Percentiles rank a stretch among this genome's conserved stretches.
Conservation (phyloP, 2,888 invertebrate species). For the Eugnorisma glareosa region DNA sequence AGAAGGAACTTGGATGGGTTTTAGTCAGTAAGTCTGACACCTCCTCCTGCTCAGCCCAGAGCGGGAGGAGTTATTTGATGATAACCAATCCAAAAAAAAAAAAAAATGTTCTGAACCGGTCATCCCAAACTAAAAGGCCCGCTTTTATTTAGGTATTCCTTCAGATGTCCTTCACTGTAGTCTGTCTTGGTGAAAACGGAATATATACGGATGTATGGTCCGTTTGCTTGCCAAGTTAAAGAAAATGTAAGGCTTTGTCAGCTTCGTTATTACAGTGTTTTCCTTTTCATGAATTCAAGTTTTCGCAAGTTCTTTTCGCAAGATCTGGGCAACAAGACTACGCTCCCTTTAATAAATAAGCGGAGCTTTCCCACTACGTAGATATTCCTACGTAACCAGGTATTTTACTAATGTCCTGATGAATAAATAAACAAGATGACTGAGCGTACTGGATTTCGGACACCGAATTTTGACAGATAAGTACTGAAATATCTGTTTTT, state of each 20-base stretch:
- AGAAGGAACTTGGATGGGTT: too few relatives aligned
- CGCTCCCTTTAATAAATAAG: slow-evolving; percentile 3
- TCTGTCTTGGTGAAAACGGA: too few relatives aligned
- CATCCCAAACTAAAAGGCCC: not conserved
- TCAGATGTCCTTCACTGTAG: not conserved
- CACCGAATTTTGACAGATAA: too few relatives aligned
- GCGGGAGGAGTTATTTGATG: too few relatives aligned
- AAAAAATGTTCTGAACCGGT: too few relatives aligned
- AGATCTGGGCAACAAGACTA: not conserved
- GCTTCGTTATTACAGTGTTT: not conserved
- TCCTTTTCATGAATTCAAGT: not conserved
- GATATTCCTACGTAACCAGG: not conserved
- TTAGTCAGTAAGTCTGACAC: too few relatives aligned
- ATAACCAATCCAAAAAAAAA: too few relatives aligned
- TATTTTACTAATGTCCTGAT: not conserved
- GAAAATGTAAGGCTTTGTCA: not conserved
- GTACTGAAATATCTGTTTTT: too few relatives aligned
- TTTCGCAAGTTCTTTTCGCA: not conserved
- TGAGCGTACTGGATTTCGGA: too few relatives aligned
- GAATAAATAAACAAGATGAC: slow-evolving; percentile 2
- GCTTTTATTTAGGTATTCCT: not conserved
- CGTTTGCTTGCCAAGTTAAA: not conserved
- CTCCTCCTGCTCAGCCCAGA: too few relatives aligned
- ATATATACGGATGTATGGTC: too few relatives aligned
- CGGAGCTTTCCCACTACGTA: not conserved